Evolutionary conservation across 2,888 invertebrate genomes (phyloP).

Genomic region (Ditylenchus weischeri): DNA sequence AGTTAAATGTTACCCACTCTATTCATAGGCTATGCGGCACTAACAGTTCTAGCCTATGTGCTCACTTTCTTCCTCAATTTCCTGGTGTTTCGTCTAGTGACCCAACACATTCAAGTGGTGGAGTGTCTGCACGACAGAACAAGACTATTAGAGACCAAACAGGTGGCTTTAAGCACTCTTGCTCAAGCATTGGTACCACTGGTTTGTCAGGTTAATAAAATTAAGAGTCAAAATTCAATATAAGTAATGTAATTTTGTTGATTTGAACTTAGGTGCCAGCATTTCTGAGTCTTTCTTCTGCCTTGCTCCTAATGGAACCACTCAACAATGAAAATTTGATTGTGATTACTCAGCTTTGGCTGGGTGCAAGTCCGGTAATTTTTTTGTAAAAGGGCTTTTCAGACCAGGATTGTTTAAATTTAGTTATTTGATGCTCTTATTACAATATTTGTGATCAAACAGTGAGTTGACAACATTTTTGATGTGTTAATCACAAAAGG

Average conservation of each 20-base stretch:
- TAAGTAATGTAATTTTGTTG: not conserved
- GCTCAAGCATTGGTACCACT: slow-evolving; percentile 48
- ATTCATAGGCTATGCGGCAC: slow-evolving; percentile 40
- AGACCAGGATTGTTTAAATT: too few species aligned
- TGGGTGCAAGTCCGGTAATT: slow-evolving; percentile 39
- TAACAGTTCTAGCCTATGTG: slow-evolving; percentile 43
- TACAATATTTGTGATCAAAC: slow-evolving; percentile 48
- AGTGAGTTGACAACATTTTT: slow-evolving; percentile 7
- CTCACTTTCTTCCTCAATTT: slow-evolving; percentile 47
- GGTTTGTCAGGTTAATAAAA: slow-evolving; percentile 41
- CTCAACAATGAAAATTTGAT: slow-evolving; percentile 42
- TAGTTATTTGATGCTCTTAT: slow-evolving; percentile 44
- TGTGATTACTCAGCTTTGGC: slow-evolving; percentile 45
- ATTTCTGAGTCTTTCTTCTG: slow-evolving; percentile 45
- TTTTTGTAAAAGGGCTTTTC: too few species aligned
- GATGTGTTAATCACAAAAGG: not conserved
- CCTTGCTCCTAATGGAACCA: slow-evolving; percentile 42
- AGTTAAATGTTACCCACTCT: too few species aligned
- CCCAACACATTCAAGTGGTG: slow-evolving; percentile 46
- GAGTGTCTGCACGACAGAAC: slow-evolving; percentile 44
- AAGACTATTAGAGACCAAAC: slow-evolving; percentile 45
- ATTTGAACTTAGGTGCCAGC: slow-evolving; percentile 41
- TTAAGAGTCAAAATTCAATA: not conserved
- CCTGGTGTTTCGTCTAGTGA: slow-evolving; percentile 47
- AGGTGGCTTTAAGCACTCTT: slow-evolving; percentile 50